A percentile compares a stretch with the other conserved stretches of the same genome.
These are phyloP conservation scores for Achatina immaculata DNA, from an alignment of 1,140 invertebrate species.

Conservation along the genomic window DNA sequence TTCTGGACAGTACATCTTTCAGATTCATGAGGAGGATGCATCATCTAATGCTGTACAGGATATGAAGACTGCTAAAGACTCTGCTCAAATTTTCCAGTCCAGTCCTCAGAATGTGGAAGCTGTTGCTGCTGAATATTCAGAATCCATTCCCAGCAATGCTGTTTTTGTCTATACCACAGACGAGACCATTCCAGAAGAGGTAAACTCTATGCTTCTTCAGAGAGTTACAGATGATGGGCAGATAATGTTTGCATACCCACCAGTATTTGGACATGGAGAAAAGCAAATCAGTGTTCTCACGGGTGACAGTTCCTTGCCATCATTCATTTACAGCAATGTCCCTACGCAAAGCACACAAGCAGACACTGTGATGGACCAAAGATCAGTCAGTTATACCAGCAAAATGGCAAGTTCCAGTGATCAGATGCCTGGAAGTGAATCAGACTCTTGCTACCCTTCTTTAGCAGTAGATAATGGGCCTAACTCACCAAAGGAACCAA, in stretches of 20 bases:
- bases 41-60: not conserved
- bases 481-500: too few species aligned
- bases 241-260: too few species aligned
- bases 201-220: not conserved
- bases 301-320: not conserved
- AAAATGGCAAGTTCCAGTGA: not conserved
- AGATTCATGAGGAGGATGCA: not conserved
- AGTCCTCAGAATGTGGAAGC: not conserved
- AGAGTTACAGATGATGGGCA: not conserved
- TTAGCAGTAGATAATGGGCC: not conserved
- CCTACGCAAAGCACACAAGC: not conserved
- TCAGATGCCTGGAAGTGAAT: not conserved
- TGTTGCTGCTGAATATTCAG: slow-evolving; percentile 16
- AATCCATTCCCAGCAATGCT: slow-evolving; percentile 14
- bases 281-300: not conserved
- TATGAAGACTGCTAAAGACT: not conserved
- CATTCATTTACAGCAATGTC: not conserved
- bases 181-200: too few species aligned
- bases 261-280: too few species aligned
- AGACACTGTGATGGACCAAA: not conserved
- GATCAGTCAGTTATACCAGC: too few species aligned
- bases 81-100: not conserved
- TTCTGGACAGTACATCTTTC: not conserved
- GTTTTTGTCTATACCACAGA: slow-evolving; percentile 19
- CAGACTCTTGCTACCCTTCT: not conserved